A percentile compares a stretch with the other conserved stretches of the same genome.
Conservation (phyloP, 2,888 invertebrate species). For the Idaea aversata region DNA sequence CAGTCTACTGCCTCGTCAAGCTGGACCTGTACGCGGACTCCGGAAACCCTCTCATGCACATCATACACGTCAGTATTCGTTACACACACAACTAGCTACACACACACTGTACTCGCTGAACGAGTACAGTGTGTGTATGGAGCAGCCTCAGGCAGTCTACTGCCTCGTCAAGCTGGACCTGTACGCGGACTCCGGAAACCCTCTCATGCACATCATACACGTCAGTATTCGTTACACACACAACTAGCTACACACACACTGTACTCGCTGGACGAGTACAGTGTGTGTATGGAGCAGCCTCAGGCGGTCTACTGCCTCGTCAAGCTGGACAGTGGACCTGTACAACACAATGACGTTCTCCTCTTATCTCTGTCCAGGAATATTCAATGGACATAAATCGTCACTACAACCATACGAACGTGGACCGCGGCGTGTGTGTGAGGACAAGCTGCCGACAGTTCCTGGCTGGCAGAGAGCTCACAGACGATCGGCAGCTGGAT, state of each 20-base stretch:
- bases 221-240: too few species aligned
- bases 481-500: neutral
- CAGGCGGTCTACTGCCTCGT: too few species aligned
- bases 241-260: too few species aligned
- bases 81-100: neutral
- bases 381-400: conserved; percentile 3
- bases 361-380: neutral
- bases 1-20: conserved; percentile 12
- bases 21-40: conserved; percentile 10
- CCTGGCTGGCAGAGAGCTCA: neutral
- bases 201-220: too few species aligned
- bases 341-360: neutral
- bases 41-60: conserved; percentile 11
- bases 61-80: conserved; percentile 13
- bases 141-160: too few species aligned
- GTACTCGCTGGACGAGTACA: too few species aligned
- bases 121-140: too few species aligned
- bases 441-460: conserved; percentile 3
- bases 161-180: too few species aligned
- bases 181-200: too few species aligned
- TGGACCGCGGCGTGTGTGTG: conserved; percentile 5
- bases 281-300: too few species aligned
- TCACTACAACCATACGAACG: conserved; percentile 6
- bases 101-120: too few species aligned
- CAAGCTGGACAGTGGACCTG: too few species aligned